These are phyloP conservation scores for Saguinus imperator DNA, from an alignment of 2,113 vertebrate species.

Conservation along the genomic window DNA sequence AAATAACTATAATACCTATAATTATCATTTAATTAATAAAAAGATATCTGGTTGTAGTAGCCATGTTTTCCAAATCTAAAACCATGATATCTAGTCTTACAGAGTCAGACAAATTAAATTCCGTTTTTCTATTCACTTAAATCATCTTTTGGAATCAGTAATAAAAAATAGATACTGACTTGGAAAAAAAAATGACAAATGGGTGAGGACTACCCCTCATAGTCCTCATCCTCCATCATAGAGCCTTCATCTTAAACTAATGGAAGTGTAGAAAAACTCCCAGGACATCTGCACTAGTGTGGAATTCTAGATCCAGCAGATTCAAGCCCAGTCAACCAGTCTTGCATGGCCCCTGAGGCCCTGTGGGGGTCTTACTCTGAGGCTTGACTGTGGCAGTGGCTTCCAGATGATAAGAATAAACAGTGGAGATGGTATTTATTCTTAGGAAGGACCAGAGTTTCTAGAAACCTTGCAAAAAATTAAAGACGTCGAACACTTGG, in stretches of 20 bases:
- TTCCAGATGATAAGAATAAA: neutral
- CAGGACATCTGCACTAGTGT: neutral
- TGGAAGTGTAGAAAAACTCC: neutral
- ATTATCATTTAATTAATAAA: conserved; percentile 36
- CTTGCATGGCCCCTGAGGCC: neutral
- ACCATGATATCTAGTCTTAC: neutral
- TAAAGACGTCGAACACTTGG: neutral
- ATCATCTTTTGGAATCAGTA: neutral
- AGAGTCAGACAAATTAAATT: neutral
- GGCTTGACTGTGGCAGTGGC: neutral
- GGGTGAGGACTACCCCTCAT: neutral
- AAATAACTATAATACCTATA: neutral
- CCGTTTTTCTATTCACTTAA: neutral
- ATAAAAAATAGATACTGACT: neutral
- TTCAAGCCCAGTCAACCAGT: neutral
- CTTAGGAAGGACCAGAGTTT: conserved; percentile 38
- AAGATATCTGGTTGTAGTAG: neutral
- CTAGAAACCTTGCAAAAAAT: neutral
- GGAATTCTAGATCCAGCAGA: neutral
- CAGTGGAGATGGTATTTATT: neutral
- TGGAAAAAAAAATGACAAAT: neutral
- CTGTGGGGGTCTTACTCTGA: neutral
- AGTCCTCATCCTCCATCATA: neutral
- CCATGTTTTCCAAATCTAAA: conserved; percentile 26
- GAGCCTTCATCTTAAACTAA: neutral